Conservation (phyloP, 2,888 invertebrate genomes). For the Caenorhabditis panamensis region DNA sequence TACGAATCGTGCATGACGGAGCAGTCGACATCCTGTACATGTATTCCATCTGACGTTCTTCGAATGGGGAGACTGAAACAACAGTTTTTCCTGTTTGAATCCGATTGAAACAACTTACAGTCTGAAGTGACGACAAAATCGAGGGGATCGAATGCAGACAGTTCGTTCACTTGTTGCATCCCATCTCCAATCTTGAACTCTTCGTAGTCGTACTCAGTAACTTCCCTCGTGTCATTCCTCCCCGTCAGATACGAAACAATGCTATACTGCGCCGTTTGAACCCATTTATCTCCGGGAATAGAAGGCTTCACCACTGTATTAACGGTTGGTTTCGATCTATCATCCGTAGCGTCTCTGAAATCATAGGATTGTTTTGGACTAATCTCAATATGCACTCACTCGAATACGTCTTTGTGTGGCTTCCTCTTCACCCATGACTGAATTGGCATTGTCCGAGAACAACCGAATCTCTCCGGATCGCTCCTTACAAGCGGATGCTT, state of each 20-base stretch:
- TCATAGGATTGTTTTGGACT: background rate
- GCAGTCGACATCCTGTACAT: constrained; percentile 32
- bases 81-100: background rate
- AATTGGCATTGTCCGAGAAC: constrained; percentile 38
- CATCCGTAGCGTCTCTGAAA: constrained; percentile 9
- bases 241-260: constrained; percentile 11
- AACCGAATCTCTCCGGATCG: constrained; percentile 18
- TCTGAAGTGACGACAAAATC: constrained; percentile 32
- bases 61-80: constrained; percentile 46
- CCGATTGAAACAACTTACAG: constrained; percentile 26
- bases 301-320: constrained; percentile 15
- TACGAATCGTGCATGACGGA: constrained; percentile 32
- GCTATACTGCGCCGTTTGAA: constrained; percentile 21
- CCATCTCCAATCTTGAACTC: constrained; percentile 51
- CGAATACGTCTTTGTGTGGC: constrained; percentile 22
- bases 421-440: constrained; percentile 42
- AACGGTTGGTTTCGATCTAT: background rate
- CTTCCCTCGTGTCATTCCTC: constrained; percentile 40
- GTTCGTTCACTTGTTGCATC: constrained; percentile 22
- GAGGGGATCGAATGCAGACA: constrained; percentile 30
- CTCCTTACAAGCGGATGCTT: constrained; percentile 1
- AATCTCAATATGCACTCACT: constrained; percentile 13
- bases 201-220: constrained; percentile 39
- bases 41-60: constrained; percentile 41
- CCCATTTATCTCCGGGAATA: constrained; percentile 31